Conservation (phyloP, 2,888 invertebrate species). For the Agriopis aurantiaria region DNA sequence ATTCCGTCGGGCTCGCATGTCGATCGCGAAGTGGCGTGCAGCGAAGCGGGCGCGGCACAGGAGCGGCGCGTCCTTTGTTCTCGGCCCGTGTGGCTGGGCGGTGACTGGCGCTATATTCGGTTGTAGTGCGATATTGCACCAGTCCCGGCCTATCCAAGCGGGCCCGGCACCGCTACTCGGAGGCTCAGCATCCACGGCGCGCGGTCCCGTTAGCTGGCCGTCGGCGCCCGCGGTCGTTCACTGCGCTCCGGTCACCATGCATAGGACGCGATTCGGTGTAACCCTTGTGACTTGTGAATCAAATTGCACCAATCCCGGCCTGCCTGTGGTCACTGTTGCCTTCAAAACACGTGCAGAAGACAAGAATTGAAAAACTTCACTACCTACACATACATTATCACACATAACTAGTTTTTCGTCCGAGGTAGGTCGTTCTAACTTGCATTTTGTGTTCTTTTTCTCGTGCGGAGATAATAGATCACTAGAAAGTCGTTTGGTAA, state of each 20-base stretch:
- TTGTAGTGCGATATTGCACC: slow-evolving; percentile 84
- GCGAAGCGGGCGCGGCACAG: slow-evolving; percentile 65
- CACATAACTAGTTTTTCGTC: slow-evolving; percentile 20
- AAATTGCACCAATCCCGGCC: slow-evolving; percentile 87
- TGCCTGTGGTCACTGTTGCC: slow-evolving; percentile 77
- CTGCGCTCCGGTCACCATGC: slow-evolving; percentile 79
- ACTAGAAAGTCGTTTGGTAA: slow-evolving; percentile 50
- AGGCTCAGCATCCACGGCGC: slow-evolving; percentile 82
- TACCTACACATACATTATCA: neutral
- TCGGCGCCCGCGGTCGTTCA: slow-evolving; percentile 71
- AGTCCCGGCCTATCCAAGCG: slow-evolving; percentile 87
- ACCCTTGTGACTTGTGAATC: slow-evolving; percentile 79
- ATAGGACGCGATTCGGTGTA: slow-evolving; percentile 86
- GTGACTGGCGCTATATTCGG: slow-evolving; percentile 85
- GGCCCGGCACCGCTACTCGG: slow-evolving; percentile 79
- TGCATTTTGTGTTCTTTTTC: slow-evolving; percentile 35
- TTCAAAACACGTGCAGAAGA: slow-evolving; percentile 43
- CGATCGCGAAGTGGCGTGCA: slow-evolving; percentile 50
- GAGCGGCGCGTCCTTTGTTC: slow-evolving; percentile 76
- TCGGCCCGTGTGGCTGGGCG: slow-evolving; percentile 83
- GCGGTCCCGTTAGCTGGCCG: slow-evolving; percentile 81
- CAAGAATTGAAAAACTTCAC: neutral
- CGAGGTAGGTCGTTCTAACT: slow-evolving; percentile 44
- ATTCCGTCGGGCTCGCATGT: slow-evolving; percentile 66
- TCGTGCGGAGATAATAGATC: slow-evolving; percentile 35